These are phyloP conservation scores for Drosophila kepulauana DNA, from an alignment of 1,140 invertebrate species.

Conservation along the genomic window DNA sequence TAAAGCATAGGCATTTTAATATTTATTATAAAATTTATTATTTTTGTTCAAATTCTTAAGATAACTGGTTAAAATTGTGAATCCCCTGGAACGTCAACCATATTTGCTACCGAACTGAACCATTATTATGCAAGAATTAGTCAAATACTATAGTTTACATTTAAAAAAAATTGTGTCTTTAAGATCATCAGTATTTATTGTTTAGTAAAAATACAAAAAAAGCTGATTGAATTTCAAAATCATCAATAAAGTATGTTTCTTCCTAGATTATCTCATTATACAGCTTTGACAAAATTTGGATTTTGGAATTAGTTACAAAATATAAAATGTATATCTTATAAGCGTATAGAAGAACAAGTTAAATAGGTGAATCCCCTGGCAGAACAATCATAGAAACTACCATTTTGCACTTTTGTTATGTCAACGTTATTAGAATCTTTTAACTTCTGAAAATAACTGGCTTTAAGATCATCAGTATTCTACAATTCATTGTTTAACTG, in stretches of 20 bases:
- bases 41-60: no score
- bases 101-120: neutral
- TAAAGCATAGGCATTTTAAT: neutral
- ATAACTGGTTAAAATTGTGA: slow-evolving; percentile 11
- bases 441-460: neutral
- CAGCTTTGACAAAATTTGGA: no score
- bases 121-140: neutral
- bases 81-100: slow-evolving; percentile 14
- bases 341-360: slow-evolving; percentile 2
- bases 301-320: no score
- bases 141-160: neutral
- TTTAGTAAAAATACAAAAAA: neutral
- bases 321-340: no score
- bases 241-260: slow-evolving; percentile 12
- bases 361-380: slow-evolving; percentile 21
- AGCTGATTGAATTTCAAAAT: slow-evolving; percentile 21
- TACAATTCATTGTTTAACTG: neutral
- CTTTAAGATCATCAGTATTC: slow-evolving; percentile 17
- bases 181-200: slow-evolving; percentile 15
- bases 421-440: neutral
- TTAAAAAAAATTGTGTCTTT: neutral
- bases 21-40: no score
- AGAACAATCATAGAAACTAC: slow-evolving; percentile 6
- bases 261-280: no score
- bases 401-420: slow-evolving; percentile 1